Percentiles rank a stretch among this genome's conserved stretches.
These are phyloP conservation scores for Diaphora mendica DNA, from an alignment of 2,888 invertebrate genomes.

Conservation along the genomic window DNA sequence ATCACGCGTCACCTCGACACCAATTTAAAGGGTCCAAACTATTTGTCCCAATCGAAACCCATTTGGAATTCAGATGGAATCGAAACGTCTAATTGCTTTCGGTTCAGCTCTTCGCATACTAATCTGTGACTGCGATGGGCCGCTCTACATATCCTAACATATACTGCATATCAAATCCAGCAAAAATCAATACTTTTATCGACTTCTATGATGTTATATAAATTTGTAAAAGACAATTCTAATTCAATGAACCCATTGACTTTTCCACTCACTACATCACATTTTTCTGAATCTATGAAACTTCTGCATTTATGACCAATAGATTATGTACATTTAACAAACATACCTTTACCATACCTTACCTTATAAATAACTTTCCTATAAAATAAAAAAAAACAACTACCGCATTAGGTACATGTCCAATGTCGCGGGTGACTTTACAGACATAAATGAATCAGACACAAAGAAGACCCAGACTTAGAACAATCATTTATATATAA, in stretches of 20 bases:
- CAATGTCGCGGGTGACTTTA: too few relatives aligned
- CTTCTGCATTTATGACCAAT: too few relatives aligned
- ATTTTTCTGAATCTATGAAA: too few relatives aligned
- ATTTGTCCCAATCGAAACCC: slow-evolving; percentile 59
- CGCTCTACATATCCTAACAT: slow-evolving; percentile 24
- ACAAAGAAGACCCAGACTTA: too few relatives aligned
- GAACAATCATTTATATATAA: too few relatives aligned
- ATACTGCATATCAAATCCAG: not conserved
- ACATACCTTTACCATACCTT: too few relatives aligned
- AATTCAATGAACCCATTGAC: not conserved
- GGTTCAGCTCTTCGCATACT: slow-evolving; percentile 69
- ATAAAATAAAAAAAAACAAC: too few relatives aligned
- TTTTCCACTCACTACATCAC: not conserved
- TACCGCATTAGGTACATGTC: too few relatives aligned
- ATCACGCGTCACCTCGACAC: slow-evolving; percentile 58
- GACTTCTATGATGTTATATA: slow-evolving; percentile 16
- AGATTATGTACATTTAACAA: too few relatives aligned
- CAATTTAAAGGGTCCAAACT: slow-evolving; percentile 56
- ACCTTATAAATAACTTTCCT: too few relatives aligned
- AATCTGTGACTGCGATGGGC: slow-evolving; percentile 50
- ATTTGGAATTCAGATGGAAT: slow-evolving; percentile 73
- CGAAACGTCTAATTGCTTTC: slow-evolving; percentile 77
- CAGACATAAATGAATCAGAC: too few relatives aligned
- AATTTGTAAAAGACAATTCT: not conserved
- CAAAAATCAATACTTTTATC: slow-evolving; percentile 20